phyloP scores from a whole-genome alignment of 2,797 vertebrate species.

The Erithacus rubecula region DNA sequence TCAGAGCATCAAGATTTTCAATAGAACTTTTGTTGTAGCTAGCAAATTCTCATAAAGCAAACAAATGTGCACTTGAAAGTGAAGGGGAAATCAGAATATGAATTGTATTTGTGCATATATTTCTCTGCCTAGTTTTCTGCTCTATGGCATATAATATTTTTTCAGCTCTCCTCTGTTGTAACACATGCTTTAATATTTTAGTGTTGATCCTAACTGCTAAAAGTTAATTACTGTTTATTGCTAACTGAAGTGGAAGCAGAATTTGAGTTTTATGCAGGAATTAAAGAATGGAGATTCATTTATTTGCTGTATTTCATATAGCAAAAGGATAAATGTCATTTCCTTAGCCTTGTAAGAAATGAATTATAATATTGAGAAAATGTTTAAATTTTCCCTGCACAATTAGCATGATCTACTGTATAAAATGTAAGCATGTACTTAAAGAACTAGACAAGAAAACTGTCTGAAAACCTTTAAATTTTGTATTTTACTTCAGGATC shows the following conservation, averaged over 20 bases:
- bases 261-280: neutral
- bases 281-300: neutral
- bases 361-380: neutral
- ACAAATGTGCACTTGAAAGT: neutral
- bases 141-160: neutral
- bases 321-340: neutral
- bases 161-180: neutral
- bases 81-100: neutral
- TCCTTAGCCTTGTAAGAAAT: neutral
- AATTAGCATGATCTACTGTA: neutral
- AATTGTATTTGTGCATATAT: neutral
- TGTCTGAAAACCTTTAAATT: neutral
- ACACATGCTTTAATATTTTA: neutral
- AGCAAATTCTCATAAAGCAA: neutral
- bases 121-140: neutral
- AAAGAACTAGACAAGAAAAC: neutral
- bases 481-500: neutral
- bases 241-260: neutral
- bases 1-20: neutral
- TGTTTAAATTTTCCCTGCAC: neutral
- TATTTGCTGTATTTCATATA: neutral
- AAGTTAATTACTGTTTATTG: neutral
- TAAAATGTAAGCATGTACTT: neutral
- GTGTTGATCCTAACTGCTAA: neutral
- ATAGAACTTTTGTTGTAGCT: neutral